phyloP scores from a whole-genome alignment of 2,113 vertebrate genomes.

The Pholis gunnellus region DNA sequence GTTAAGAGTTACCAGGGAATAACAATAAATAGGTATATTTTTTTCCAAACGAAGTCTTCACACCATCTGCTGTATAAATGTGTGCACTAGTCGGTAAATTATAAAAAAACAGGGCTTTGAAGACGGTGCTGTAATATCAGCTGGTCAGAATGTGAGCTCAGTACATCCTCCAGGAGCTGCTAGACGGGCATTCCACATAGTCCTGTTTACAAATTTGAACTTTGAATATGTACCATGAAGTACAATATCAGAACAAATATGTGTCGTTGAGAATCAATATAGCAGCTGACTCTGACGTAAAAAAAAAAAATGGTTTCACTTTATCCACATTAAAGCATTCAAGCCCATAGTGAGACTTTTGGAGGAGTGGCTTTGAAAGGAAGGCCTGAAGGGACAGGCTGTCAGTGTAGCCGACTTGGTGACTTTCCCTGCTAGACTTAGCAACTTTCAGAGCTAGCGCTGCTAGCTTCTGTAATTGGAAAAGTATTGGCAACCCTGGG shows the following conservation, averaged over 20 bases:
- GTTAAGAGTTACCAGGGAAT: constrained; percentile 5
- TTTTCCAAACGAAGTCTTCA: background rate
- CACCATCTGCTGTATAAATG: background rate
- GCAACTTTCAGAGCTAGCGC: too few species aligned
- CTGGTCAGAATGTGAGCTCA: background rate
- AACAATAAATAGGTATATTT: constrained; percentile 25
- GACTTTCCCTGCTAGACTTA: too few species aligned
- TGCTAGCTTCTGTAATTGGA: too few species aligned
- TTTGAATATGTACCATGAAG: background rate
- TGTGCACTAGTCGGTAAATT: background rate
- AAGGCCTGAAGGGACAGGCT: too few species aligned
- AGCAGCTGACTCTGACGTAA: background rate
- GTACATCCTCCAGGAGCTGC: background rate
- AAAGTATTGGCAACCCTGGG: background rate
- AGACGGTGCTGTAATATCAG: background rate
- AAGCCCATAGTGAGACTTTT: background rate
- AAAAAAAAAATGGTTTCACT: background rate
- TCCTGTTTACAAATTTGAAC: background rate
- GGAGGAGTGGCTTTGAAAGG: too few species aligned
- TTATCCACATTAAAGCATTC: background rate
- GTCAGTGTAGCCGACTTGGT: too few species aligned
- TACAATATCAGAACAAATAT: background rate
- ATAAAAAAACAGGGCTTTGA: background rate
- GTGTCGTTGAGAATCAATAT: background rate
- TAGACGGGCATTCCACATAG: background rate